These are phyloP conservation scores for Malurus melanocephalus DNA, from an alignment of 2,113 vertebrate species.

Conservation along the genomic window DNA sequence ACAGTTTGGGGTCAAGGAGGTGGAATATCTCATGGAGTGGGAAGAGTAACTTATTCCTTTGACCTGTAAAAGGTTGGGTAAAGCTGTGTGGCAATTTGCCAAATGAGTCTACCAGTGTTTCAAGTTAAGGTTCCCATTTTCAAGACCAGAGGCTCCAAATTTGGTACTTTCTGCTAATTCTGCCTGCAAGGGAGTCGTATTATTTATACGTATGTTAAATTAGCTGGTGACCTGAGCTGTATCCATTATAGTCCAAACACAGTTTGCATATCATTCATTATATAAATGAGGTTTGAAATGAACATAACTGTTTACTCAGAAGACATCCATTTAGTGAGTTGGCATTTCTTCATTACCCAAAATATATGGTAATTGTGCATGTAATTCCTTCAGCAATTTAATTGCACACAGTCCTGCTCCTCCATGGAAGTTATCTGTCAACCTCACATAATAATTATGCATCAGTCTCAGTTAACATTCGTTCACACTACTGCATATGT, in stretches of 20 bases:
- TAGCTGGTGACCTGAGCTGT: conserved; percentile 7
- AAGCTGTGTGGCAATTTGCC: background rate
- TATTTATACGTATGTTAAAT: conserved; percentile 33
- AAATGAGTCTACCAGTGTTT: background rate
- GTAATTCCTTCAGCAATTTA: conserved; percentile 65
- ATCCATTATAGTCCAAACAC: conserved; percentile 14
- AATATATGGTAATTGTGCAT: conserved; percentile 54
- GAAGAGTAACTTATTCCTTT: background rate
- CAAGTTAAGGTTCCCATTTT: background rate
- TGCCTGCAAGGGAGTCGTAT: background rate
- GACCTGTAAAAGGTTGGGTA: background rate
- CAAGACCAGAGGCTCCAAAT: background rate
- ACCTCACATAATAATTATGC: conserved; percentile 30
- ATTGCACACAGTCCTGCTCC: conserved; percentile 47
- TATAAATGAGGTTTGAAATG: conserved; percentile 33
- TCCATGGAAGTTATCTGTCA: conserved; percentile 50
- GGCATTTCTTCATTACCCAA: conserved; percentile 66
- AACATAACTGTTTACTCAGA: conserved; percentile 58
- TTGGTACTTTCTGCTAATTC: background rate
- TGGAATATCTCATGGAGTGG: background rate
- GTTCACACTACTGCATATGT: background rate
- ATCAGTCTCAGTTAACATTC: conserved; percentile 9
- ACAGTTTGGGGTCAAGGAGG: background rate
- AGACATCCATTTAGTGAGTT: conserved; percentile 59
- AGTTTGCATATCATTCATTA: conserved; percentile 46